phyloP scores from a whole-genome alignment of 2,113 vertebrate genomes.

The Pseudorectes ferrugineus region DNA sequence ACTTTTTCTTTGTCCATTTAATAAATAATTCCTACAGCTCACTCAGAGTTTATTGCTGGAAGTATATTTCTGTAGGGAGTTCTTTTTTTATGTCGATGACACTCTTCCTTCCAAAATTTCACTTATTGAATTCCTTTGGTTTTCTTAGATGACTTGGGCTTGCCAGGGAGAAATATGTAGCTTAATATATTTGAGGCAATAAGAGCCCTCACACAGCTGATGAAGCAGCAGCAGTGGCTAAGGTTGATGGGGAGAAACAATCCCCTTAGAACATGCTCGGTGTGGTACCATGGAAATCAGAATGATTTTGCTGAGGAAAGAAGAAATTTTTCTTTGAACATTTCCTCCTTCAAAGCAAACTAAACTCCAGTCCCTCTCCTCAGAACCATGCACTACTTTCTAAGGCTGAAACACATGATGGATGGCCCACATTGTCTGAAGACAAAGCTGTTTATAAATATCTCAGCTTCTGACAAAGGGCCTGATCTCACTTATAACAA shows the following conservation, averaged over 20 bases:
- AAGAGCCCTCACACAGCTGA: not conserved
- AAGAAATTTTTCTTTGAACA: not conserved
- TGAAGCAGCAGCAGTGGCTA: not conserved
- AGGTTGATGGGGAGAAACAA: not conserved
- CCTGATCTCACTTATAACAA: not conserved
- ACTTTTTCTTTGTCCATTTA: not conserved
- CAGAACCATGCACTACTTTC: not conserved
- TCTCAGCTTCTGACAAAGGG: not conserved
- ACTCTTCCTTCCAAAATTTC: conserved; percentile 29
- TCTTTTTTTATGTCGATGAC: not conserved
- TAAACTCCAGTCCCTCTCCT: not conserved
- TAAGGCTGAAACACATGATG: not conserved
- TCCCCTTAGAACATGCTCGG: not conserved
- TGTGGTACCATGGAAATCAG: not conserved
- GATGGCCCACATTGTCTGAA: conserved; percentile 25
- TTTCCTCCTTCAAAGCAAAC: not conserved
- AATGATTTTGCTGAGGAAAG: rapidly evolving
- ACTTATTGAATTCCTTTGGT: conserved; percentile 6
- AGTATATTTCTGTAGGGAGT: conserved; percentile 11
- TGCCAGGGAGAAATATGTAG: conserved; percentile 34
- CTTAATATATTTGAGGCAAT: conserved; percentile 25
- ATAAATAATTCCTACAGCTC: not conserved
- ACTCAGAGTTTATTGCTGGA: not conserved
- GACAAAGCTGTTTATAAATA: conserved; percentile 60
- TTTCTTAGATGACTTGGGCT: conserved; percentile 29